A percentile compares a stretch with the other conserved stretches of the same genome.
phyloP scores from a whole-genome alignment of 2,888 invertebrate genomes.

The Drosophila greeni region DNA sequence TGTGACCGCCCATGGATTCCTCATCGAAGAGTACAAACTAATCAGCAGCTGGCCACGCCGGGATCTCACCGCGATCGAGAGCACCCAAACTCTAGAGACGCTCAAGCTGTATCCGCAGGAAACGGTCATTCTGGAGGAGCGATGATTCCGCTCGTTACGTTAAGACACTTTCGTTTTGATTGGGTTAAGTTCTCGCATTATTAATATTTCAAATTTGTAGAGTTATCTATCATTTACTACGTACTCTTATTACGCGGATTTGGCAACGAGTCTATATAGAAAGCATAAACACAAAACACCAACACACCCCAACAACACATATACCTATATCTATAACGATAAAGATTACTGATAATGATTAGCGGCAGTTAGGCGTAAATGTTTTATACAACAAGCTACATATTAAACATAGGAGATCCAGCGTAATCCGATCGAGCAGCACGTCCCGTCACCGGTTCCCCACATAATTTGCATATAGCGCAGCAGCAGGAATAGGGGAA shows the following conservation, averaged over 20 bases:
- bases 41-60: conserved; percentile 95
- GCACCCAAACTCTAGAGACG: conserved; percentile 86
- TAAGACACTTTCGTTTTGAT: conserved; percentile 30
- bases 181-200: conserved; percentile 44
- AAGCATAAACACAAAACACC: conserved; percentile 18
- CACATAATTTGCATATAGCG: conserved; percentile 19
- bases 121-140: conserved; percentile 95
- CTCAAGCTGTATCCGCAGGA: conserved; percentile 95
- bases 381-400: conserved; percentile 36
- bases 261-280: conserved; percentile 12
- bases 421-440: conserved; percentile 22
- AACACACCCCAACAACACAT: conserved; percentile 5
- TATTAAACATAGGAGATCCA: conserved; percentile 33
- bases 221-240: conserved; percentile 43
- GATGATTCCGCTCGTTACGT: conserved; percentile 82
- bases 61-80: conserved; percentile 92
- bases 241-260: conserved; percentile 23
- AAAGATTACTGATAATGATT: conserved; percentile 22
- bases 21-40: conserved; percentile 92
- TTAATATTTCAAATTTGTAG: conserved; percentile 38
- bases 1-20: conserved; percentile 92
- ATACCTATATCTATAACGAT: conserved; percentile 33
- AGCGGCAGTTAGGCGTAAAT: conserved; percentile 31
- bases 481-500: not conserved
- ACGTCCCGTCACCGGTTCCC: conserved; percentile 26